A percentile compares a stretch with the other conserved stretches of the same genome.
phyloP scores from a whole-genome alignment of 2,113 vertebrate species.

The Takifugu bimaculatus region DNA sequence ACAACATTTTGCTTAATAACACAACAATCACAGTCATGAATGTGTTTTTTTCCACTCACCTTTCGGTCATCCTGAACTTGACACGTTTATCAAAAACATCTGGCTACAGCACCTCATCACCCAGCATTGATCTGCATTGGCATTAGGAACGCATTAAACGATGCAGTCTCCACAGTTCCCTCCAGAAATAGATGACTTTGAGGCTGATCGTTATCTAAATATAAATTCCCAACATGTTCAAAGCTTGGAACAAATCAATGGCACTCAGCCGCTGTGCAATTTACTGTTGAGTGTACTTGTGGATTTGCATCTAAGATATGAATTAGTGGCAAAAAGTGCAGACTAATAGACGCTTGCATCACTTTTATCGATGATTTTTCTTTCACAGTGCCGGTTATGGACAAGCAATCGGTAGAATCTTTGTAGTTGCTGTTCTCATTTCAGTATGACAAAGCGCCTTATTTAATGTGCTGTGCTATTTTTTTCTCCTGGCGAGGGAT shows the following conservation, averaged over 20 bases:
- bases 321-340: too few relatives aligned
- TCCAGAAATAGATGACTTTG: background rate
- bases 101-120: too few relatives aligned
- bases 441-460: background rate
- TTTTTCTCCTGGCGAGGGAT: conserved; percentile 1
- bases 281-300: background rate
- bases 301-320: too few relatives aligned
- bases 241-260: background rate
- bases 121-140: too few relatives aligned
- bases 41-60: too few relatives aligned
- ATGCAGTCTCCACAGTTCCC: too few relatives aligned
- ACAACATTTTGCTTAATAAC: too few relatives aligned
- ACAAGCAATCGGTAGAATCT: background rate
- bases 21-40: too few relatives aligned
- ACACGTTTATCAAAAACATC: too few relatives aligned
- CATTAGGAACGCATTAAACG: too few relatives aligned
- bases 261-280: background rate
- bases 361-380: background rate
- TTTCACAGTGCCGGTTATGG: background rate
- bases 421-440: background rate
- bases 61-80: too few relatives aligned
- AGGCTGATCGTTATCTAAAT: background rate
- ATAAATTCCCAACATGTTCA: background rate
- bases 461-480: background rate
- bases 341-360: too few relatives aligned